Evolutionary conservation across 2,113 vertebrate species (phyloP), one percentile per base, ranked within the genome.

Genomic region (Phylloscopus trochiloides): DNA sequence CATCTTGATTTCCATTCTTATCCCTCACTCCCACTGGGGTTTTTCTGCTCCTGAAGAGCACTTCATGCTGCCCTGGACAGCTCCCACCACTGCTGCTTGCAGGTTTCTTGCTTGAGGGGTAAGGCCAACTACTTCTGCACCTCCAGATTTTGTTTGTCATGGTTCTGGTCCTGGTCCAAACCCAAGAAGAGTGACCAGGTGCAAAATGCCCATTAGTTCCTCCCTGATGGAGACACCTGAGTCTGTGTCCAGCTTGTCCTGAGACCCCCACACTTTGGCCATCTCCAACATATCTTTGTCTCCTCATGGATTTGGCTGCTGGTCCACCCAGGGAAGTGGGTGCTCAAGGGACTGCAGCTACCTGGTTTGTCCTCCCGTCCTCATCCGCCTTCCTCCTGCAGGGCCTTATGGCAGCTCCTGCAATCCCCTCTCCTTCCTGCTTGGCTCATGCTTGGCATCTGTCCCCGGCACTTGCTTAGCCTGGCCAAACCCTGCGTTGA

Each of bases 361-460:
- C 65, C 81, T 93, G 61, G 15, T 62, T 65, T 76, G 63, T 68
- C 14, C 36, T 50, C 58, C 15, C 4, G 0, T 85, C 45, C 50
- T 75, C 58, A 24, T 62, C 72, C 3, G 2, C 79, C 42, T 76
- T 86, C 51, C 38, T 90, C 59, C 65, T 1, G 24, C 83, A 86
- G 86, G 72, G 73, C 92, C 55, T 95, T 91, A 90, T 74, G 88
- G 91, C 25, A 7, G 59, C 48, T 94, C 91, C 63, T 0, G 7
- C 86, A 88, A 92, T 70, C 24, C 50, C 38, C 48, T 90, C 82
- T 97, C 63, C 86, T 97, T 97, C 94, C 94, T 88, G 94, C 86
- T 96, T 15, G 0, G 82, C 86, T 94, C 48, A 62, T 2, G 3
- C 88, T 96, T 97, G 96, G 95, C 96, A 88, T 80, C 55, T 14